phyloP scores from a whole-genome alignment of 2,888 invertebrate species.

The Melangyna quadrimaculata region DNA sequence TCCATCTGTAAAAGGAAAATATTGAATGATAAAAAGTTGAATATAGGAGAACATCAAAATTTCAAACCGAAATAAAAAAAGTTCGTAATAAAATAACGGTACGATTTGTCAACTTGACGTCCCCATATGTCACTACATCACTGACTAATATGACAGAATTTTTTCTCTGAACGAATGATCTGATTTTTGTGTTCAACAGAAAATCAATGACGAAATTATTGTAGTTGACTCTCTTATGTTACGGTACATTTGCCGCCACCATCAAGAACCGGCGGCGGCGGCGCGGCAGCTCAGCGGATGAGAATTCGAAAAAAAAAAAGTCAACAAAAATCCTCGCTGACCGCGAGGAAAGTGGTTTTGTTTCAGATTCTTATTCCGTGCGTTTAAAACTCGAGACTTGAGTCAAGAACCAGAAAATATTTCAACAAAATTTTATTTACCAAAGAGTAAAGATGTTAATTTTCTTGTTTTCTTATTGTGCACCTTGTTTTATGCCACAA shows the following conservation, averaged over 20 bases:
- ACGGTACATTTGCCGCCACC: slow-evolving; percentile 8
- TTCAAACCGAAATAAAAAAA: neutral
- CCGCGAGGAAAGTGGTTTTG: slow-evolving; percentile 36
- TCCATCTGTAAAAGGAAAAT: slow-evolving; percentile 80
- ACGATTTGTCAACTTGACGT: slow-evolving; percentile 16
- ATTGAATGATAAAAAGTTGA: slow-evolving; percentile 33
- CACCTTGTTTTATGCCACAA: slow-evolving; percentile 20
- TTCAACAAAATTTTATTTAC: slow-evolving; percentile 44
- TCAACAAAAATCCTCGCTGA: slow-evolving; percentile 32
- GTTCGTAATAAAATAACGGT: neutral
- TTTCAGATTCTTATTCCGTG: neutral
- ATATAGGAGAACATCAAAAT: neutral
- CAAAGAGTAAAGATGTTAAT: slow-evolving; percentile 41
- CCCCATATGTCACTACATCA: neutral
- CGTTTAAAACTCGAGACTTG: neutral
- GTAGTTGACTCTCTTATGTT: neutral
- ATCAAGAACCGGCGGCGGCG: neutral
- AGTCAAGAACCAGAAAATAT: slow-evolving; percentile 41
- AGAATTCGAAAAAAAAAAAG: slow-evolving; percentile 24
- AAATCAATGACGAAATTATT: neutral
- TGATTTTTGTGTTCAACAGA: slow-evolving; percentile 34
- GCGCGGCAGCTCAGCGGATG: too few species aligned
- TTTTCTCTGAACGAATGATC: slow-evolving; percentile 38
- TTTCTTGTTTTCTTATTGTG: slow-evolving; percentile 29
- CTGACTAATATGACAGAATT: slow-evolving; percentile 1